Evolutionary conservation across 2,113 vertebrate genomes (phyloP), one percentile per base, ranked within the genome.

Genomic region (Phylloscopus trochilus): DNA sequence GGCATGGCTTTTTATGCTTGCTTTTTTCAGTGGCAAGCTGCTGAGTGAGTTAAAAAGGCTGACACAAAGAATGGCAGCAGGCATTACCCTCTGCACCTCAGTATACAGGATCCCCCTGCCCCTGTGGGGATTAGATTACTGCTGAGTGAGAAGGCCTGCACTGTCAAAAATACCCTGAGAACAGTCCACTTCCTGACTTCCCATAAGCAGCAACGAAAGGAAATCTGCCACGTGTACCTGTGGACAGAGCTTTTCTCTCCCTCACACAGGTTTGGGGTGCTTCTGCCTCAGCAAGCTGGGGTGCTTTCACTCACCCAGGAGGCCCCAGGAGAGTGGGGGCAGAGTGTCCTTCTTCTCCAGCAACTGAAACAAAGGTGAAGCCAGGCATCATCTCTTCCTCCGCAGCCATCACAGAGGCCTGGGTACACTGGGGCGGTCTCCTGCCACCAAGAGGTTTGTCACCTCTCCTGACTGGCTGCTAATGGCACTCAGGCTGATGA

Each of bases 111-210:
- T 59, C 35, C 11, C 46, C 46, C 51, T 87, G 59, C 31, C 31
- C 74, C 55, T 69, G 7, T 20, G 13, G 15, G 43, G 72, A 83
- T 89, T 74, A 51, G 18, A 55, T 91, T 93, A 87, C 73, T 35
- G 51, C 77, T 78, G 59, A 92, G 59, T 12, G 4, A 92, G 83
- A 49, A 53, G 51, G 13, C 13, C 55, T 74, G 66, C 73, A 23
- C 27, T 43, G 60, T 62, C 76, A 89, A 74, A 95, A 92, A 92
- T 70, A 93, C 56, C 51, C 33, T 30, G 37, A 31, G 59, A 59
- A 80, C 41, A 80, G 59, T 33, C 43, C 51, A 52, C 37, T 95
- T 93, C 84, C 83, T 62, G 39, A 24, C 26, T 77, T 73, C 21
- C 55, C n/a, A 13, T 51, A 81, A 87, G 46, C 46, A 69, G 28